Base-by-base conservation (phyloP, 2,113 vertebrate species). In the Regulus satrapa region DNA sequence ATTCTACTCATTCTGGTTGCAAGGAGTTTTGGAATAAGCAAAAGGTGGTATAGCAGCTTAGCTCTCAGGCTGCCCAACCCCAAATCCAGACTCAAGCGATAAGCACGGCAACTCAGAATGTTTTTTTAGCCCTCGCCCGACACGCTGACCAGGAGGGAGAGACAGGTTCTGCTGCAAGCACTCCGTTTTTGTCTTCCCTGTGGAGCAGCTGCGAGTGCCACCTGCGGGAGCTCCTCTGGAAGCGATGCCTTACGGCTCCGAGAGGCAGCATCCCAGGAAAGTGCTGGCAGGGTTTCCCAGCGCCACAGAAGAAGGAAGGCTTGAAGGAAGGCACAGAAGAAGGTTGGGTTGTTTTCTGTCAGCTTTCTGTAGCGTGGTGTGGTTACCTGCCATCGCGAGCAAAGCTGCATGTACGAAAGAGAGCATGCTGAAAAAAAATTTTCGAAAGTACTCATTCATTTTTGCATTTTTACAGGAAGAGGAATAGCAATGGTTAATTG, bases 191-290 rank as follows among this genome's bases (percentile, higher is more conserved):
- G 29, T 5, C 19, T 19, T 21, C 4, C 28, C 4, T 1, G 8
- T 2, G 5, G 14, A 59, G 91, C 51, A 67, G 77, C 48, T 54
- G 89, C 69, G 68, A 73, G 81, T 95, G 96, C 94, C 92, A 76
- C 93, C 95, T 91, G 93, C 24, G 74, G 93, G 89, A 95, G 41
- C 93, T 34, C 5, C 5, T 48, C 81, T 76, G 62, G 45, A 82
- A 78, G 7, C 56, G 32, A 41, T 29, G 80, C 24, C 45, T 28
- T 3, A 0, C 0, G 21, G 52, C 29, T 51, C 17, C 48, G 14
- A 10, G 59, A 4, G 36, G n/a, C 59, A 5, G 36, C 45, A 6
- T 12, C 18, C 4, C 1, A 24, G 14, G 25, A 34, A 20, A 29
- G 41, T 1, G 2, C 59, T 15, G 10, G 6, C 15, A 9, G 3